phyloP scores from a whole-genome alignment of 2,888 invertebrate genomes.

The Acrobasis suavella region DNA sequence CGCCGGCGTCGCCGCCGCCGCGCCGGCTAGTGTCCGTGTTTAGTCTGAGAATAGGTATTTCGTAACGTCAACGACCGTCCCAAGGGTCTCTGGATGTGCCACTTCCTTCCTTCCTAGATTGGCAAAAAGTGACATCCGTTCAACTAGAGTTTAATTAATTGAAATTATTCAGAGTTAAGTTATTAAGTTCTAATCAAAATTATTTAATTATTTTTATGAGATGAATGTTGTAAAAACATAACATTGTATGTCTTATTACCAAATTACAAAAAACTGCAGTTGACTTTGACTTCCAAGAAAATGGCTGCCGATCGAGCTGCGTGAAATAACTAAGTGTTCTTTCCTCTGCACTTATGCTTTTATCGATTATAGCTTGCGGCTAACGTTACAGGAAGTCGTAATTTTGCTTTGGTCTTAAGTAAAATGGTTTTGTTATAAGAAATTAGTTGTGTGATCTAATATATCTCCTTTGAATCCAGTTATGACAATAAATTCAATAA shows the following conservation, averaged over 20 bases:
- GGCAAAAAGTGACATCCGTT: no score
- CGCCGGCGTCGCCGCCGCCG: no score
- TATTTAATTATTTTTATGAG: no score
- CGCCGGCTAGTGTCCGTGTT: no score
- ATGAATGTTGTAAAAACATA: not conserved
- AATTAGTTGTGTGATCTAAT: not conserved
- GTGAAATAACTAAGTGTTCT: constrained; percentile 31
- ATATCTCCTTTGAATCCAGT: constrained; percentile 9
- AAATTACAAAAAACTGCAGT: not conserved
- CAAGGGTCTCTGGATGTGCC: no score
- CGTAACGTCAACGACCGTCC: no score
- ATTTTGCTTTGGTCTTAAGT: constrained; percentile 30
- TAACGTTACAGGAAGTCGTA: constrained; percentile 32
- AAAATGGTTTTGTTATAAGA: not conserved
- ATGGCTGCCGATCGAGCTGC: constrained; percentile 44
- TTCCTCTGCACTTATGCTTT: constrained; percentile 35
- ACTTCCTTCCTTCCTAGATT: no score
- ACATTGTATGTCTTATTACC: not conserved
- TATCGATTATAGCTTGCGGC: constrained; percentile 37
- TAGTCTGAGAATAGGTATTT: no score
- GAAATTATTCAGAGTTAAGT: no score
- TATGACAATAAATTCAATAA: constrained; percentile 58
- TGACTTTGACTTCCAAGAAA: constrained; percentile 34
- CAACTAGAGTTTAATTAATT: no score
- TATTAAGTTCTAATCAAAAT: no score